phyloP scores from a whole-genome alignment of 2,888 invertebrate genomes.

The Ephialtes manifestator region DNA sequence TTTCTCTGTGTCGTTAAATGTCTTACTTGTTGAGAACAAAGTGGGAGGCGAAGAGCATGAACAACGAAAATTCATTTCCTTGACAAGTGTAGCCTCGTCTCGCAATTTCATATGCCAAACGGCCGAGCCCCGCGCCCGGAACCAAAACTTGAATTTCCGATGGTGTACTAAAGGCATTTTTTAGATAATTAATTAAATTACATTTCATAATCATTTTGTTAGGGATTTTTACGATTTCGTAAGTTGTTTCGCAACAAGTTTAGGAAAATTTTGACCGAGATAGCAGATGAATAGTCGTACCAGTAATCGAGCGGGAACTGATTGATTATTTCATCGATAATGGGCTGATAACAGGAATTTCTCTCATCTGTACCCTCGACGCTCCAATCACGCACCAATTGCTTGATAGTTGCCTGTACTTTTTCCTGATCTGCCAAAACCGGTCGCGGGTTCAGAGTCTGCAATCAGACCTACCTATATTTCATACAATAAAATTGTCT shows the following conservation, averaged over 20 bases:
- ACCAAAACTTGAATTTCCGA: slow-evolving; percentile 92
- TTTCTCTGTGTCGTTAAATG: neutral
- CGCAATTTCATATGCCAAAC: slow-evolving; percentile 98
- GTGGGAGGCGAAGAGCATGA: slow-evolving; percentile 98
- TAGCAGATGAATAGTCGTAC: slow-evolving; percentile 75
- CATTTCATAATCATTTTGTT: slow-evolving; percentile 1
- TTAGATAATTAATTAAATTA: slow-evolving; percentile 5
- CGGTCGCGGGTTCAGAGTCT: slow-evolving; percentile 82
- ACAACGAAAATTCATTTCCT: slow-evolving; percentile 99
- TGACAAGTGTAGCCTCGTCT: slow-evolving; percentile 96
- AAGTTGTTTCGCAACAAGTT: neutral
- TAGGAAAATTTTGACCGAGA: neutral
- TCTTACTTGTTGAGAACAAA: slow-evolving; percentile 95
- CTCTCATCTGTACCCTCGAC: slow-evolving; percentile 93
- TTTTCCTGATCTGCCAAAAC: slow-evolving; percentile 89
- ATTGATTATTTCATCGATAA: slow-evolving; percentile 93
- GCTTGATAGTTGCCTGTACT: slow-evolving; percentile 97
- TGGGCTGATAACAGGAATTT: slow-evolving; percentile 95
- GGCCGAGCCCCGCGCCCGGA: slow-evolving; percentile 98
- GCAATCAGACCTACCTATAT: slow-evolving; percentile 81
- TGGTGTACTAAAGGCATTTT: slow-evolving; percentile 83
- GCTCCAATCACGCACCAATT: slow-evolving; percentile 99
- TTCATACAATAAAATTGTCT: slow-evolving; percentile 77
- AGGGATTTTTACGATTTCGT: slow-evolving; percentile 38
- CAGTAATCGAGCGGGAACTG: slow-evolving; percentile 90